A percentile compares a stretch with the other conserved stretches of the same genome.
Conservation (phyloP, 2,113 vertebrate species). For the Pelecanoides urinatrix region DNA sequence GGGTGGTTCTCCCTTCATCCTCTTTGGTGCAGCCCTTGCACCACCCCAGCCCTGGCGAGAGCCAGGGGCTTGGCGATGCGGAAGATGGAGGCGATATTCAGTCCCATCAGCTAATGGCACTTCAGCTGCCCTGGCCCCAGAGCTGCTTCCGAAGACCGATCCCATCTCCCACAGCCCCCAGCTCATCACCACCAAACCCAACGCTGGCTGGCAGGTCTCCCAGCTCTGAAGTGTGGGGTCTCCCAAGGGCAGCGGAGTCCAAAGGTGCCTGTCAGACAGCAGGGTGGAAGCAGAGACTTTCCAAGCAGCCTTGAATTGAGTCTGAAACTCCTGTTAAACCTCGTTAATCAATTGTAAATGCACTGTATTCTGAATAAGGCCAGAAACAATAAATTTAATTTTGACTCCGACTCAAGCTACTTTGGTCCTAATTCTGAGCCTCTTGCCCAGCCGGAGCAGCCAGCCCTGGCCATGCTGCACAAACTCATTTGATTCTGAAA, state of each 20-base stretch:
- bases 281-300: conserved; percentile 48
- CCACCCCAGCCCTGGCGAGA: background rate
- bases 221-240: background rate
- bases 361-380: conserved; percentile 22
- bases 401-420: conserved; percentile 43
- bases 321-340: conserved; percentile 32
- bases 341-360: conserved; percentile 56
- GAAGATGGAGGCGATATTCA: background rate
- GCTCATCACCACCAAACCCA: background rate
- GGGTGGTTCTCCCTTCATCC: background rate
- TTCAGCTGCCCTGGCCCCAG: background rate
- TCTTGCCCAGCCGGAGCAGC: conserved; percentile 3
- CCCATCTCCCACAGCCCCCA: background rate
- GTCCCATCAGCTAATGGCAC: background rate
- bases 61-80: no score
- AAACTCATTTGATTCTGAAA: conserved; percentile 48
- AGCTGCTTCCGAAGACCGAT: background rate
- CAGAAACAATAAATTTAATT: conserved; percentile 59
- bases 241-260: conserved; percentile 8
- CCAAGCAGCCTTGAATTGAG: background rate
- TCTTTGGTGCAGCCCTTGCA: fast-evolving
- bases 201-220: background rate
- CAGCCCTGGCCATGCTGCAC: conserved; percentile 4
- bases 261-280: conserved; percentile 45
- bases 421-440: conserved; percentile 22